Conservation (phyloP, 2,888 invertebrate species). For the Belgica antarctica region DNA sequence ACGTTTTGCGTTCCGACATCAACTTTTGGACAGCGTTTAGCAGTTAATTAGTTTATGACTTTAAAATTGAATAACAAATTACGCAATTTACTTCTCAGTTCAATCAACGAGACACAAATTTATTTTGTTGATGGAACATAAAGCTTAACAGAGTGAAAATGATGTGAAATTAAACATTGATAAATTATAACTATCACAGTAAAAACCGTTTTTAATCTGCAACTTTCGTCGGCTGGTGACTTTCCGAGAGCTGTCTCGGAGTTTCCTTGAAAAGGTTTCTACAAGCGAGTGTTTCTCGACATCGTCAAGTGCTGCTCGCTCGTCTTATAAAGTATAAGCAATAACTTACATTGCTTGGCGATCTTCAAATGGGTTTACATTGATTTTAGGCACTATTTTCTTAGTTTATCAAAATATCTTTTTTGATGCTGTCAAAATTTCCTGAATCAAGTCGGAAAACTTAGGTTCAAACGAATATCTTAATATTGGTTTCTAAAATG, state of each 20-base stretch:
- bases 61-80: not conserved
- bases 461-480: not conserved
- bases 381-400: conserved; percentile 32
- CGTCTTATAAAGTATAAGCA: too few species aligned
- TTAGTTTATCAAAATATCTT: not conserved
- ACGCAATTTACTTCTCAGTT: not conserved
- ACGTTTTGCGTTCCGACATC: too few species aligned
- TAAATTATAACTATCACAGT: conserved; percentile 34
- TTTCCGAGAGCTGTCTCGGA: too few species aligned
- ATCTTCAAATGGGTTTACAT: conserved; percentile 6
- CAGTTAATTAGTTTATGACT: conserved; percentile 15
- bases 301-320: too few species aligned
- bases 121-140: not conserved
- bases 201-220: conserved; percentile 27
- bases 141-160: not conserved
- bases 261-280: too few species aligned
- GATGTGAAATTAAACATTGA: conserved; percentile 2
- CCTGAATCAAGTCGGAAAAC: too few species aligned
- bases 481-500: not conserved
- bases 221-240: too few species aligned
- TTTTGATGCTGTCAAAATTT: not conserved
- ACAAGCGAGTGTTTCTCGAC: too few species aligned
- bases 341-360: not conserved
- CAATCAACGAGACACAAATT: not conserved
- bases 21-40: not conserved